A percentile compares a stretch with the other conserved stretches of the same genome.
Evolutionary conservation across 2,113 vertebrate species (phyloP).

Genomic region (Atrichornis clamosus): DNA sequence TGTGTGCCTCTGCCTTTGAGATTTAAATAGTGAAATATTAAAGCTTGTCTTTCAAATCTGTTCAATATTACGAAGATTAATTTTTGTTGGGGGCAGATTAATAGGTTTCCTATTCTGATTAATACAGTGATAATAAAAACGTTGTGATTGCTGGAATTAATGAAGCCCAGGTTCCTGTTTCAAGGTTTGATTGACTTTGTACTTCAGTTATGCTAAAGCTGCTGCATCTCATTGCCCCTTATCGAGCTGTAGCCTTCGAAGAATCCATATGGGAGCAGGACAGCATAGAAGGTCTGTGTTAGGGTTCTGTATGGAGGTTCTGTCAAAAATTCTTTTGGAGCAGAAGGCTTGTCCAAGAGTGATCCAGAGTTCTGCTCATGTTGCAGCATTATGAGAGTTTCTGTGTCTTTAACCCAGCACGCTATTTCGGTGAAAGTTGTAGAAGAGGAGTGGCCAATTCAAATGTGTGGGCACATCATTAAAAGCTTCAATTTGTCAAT

Average conservation of each 20-base stretch:
- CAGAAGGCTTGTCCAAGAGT: background rate
- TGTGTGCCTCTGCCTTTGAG: background rate
- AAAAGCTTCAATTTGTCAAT: conserved; percentile 66
- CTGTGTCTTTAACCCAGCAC: background rate
- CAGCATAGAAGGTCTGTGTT: background rate
- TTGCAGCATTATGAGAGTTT: background rate
- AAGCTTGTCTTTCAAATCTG: conserved; percentile 42
- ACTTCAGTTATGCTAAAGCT: background rate
- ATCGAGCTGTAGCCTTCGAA: background rate
- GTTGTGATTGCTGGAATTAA: conserved; percentile 60
- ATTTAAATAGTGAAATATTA: conserved; percentile 26
- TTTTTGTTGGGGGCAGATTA: conserved; percentile 62
- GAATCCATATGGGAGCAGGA: background rate
- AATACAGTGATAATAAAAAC: conserved; percentile 59
- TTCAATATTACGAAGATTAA: conserved; percentile 45
- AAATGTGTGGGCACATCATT: conserved; percentile 48
- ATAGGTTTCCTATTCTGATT: conserved; percentile 59
- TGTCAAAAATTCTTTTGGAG: background rate
- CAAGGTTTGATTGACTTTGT: conserved; percentile 54
- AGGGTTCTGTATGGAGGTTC: background rate
- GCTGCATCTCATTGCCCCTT: background rate
- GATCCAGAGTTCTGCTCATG: background rate
- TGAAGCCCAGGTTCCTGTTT: conserved; percentile 48
- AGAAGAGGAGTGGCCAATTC: conserved; percentile 49
- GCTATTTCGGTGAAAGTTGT: conserved; percentile 39